A percentile compares a stretch with the other conserved stretches of the same genome.
These are phyloP conservation scores for Chironex yamaguchii DNA, from an alignment of 30 jellyfish, hydroid and myxozoan species.

Conservation along the genomic window DNA sequence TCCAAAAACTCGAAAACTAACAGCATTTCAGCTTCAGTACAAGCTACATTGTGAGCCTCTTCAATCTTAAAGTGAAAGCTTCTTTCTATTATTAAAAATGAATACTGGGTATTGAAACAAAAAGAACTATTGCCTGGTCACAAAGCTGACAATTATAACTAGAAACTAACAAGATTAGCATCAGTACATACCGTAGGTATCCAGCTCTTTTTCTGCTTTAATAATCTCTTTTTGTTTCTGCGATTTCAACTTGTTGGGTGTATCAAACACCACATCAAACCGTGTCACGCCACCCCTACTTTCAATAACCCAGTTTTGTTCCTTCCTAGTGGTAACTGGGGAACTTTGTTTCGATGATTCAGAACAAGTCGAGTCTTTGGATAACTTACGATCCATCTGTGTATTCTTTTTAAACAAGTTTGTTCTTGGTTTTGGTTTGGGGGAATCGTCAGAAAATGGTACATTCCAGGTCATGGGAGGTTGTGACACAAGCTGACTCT, in stretches of 20 bases:
- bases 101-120: too few species aligned
- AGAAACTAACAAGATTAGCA: too few species aligned
- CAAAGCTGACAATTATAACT: too few species aligned
- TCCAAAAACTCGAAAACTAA: too few species aligned
- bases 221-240: background rate
- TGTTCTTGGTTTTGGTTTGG: background rate
- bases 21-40: too few species aligned
- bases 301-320: slow-evolving; percentile 62
- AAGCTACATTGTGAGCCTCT: too few species aligned
- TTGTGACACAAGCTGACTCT: too few species aligned
- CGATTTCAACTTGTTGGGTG: background rate
- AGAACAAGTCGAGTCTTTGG: background rate
- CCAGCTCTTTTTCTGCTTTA: background rate
- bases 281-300: slow-evolving; percentile 69
- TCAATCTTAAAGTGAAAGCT: too few species aligned
- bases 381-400: background rate
- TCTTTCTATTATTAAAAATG: too few species aligned
- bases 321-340: background rate
- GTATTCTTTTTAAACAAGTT: background rate
- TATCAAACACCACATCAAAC: slow-evolving; percentile 69
- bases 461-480: background rate
- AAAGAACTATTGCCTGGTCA: too few species aligned
- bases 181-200: background rate
- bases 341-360: background rate
- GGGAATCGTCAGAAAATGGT: background rate